Base-by-base conservation (phyloP, 2,888 invertebrate genomes). In the Drosophila antonietae region DNA sequence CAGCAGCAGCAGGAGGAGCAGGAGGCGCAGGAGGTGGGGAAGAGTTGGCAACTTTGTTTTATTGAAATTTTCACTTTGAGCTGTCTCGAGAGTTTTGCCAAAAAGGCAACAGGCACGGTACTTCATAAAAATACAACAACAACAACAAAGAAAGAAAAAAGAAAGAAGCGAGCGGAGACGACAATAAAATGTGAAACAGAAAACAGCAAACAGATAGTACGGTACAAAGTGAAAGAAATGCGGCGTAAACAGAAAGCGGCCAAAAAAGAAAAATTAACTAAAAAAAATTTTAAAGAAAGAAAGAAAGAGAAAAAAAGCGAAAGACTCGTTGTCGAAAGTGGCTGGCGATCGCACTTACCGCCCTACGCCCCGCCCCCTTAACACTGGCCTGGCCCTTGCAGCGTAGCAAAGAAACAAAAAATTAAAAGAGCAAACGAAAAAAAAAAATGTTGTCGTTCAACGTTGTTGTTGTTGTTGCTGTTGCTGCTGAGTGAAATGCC, bases 171-270 rank as follows among this genome's bases (percentile, higher is more conserved):
- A 31, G 51, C 53, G 14, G 39, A 23, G 53, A 66, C 68, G 64
- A 74, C 75, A 80, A 77, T 70, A 75, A 83, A 72, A 80, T 74
- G 77, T 75, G 62, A 73, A 84, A 82, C 65, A 81, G 68, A 73
- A 70, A 89, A 80, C 66, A 81, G 68, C 75, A 70, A 89, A 78
- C 72, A 85, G 77, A 79, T 89, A 88, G 80, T 83, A 83, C 67
- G 84, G 76, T 60, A 80, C 89, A 85, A 88, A 84, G 89, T 78
- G 88, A 89, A 89, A 89, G 89, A 88, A 89, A 89, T 73, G 85
- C 85, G 81, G 69, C 83, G 79, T 81, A 81, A 86, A 83, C 83
- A 88, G 90, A 90, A 90, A 84, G 90, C 70, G 68, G 65, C 73
- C 61, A 75, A 81, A 84, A 73, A 73, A 44, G 10, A 20, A 20